Evolutionary conservation across 2,797 vertebrate species (phyloP).

Genomic region (Rhyacichthys aspro): DNA sequence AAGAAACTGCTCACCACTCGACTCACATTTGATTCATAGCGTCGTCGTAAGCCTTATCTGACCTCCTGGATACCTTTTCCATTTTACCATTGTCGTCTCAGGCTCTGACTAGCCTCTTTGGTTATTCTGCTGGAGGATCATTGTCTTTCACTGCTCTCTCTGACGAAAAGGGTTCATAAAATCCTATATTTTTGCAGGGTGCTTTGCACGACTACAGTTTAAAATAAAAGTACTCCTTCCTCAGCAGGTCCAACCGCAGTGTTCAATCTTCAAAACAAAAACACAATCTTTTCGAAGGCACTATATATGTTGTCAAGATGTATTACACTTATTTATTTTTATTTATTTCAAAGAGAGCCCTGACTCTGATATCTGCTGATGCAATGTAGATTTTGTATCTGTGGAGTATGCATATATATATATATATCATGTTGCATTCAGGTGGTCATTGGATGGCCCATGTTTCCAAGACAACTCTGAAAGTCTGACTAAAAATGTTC

Average conservation of each 20-base stretch:
- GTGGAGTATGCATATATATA: too few relatives aligned
- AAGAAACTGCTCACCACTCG: slow-evolving; percentile 29
- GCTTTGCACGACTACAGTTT: slow-evolving; percentile 26
- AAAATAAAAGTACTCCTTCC: slow-evolving; percentile 20
- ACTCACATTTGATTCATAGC: slow-evolving; percentile 37
- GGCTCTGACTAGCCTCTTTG: slow-evolving; percentile 25
- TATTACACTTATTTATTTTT: too few relatives aligned
- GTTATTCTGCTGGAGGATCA: slow-evolving; percentile 23
- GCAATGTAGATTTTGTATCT: too few relatives aligned
- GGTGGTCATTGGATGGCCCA: too few relatives aligned
- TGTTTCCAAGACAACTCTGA: too few relatives aligned
- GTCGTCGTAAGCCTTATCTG: slow-evolving; percentile 28
- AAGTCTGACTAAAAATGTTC: too few relatives aligned
- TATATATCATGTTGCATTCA: too few relatives aligned
- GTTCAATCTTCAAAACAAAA: not conserved
- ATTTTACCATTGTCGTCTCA: slow-evolving; percentile 40
- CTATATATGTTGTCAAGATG: too few relatives aligned
- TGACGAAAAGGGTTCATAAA: slow-evolving; percentile 30
- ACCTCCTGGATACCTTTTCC: slow-evolving; percentile 20
- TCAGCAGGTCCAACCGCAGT: too few relatives aligned
- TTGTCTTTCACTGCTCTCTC: slow-evolving; percentile 27
- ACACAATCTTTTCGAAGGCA: too few relatives aligned
- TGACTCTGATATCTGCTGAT: too few relatives aligned
- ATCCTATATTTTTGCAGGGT: slow-evolving; percentile 37
- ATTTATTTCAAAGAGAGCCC: too few relatives aligned